These are phyloP conservation scores for Atta cephalotes DNA, from an alignment of 1,140 invertebrate genomes.

Conservation along the genomic window DNA sequence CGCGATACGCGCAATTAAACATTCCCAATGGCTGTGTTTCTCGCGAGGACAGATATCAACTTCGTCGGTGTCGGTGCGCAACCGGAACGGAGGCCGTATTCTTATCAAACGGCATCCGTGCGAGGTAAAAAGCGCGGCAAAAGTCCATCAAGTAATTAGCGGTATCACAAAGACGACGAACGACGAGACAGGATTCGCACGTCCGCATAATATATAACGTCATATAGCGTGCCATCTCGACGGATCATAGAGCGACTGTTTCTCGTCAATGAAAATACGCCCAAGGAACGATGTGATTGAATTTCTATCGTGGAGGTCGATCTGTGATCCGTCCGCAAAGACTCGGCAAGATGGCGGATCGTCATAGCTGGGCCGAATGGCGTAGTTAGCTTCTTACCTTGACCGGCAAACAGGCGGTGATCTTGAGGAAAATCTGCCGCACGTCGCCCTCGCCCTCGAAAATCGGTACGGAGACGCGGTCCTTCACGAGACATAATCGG, in stretches of 20 bases:
- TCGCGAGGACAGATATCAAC: not conserved
- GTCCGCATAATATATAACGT: not conserved
- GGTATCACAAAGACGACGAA: conserved; percentile 34
- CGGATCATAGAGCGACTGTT: not conserved
- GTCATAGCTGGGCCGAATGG: conserved; percentile 77
- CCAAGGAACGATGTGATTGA: not conserved
- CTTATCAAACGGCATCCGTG: not conserved
- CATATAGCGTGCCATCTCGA: not conserved
- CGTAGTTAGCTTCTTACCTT: conserved; percentile 88
- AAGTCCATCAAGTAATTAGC: conserved; percentile 55
- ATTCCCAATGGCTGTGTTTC: no score
- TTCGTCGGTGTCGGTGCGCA: not conserved
- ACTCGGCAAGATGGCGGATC: conserved; percentile 74
- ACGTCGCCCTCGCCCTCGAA: conserved; percentile 87
- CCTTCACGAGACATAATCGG: conserved; percentile 88
- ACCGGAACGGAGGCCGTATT: not conserved
- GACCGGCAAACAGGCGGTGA: conserved; percentile 88
- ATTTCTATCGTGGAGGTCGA: conserved; percentile 48
- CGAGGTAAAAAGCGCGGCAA: conserved; percentile 75
- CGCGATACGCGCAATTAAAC: not conserved
- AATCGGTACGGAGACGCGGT: conserved; percentile 87
- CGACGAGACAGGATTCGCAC: not conserved
- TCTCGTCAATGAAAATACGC: conserved; percentile 1
- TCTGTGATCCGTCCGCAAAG: conserved; percentile 27
- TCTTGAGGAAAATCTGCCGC: conserved; percentile 87